Conservation (phyloP, 2,797 vertebrate genomes). For the Phrynocephalus vlangalii region DNA sequence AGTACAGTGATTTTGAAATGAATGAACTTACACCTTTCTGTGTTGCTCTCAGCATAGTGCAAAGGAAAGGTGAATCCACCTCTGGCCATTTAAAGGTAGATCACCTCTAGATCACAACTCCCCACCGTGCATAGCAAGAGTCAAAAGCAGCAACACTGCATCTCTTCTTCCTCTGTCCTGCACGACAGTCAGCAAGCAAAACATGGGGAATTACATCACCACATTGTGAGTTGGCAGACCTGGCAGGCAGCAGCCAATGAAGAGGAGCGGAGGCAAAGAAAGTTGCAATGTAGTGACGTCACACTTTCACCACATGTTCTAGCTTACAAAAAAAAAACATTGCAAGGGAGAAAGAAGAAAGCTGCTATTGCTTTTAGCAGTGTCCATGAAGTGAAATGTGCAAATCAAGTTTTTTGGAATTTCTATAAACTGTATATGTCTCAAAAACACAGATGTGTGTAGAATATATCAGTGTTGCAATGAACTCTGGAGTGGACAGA, state of each 20-base stretch:
- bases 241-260: slow-evolving; percentile 14
- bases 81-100: not conserved
- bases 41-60: not conserved
- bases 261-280: not conserved
- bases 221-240: not conserved
- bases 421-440: not conserved
- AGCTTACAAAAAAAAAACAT: not conserved
- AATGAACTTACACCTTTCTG: not conserved
- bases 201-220: slow-evolving; percentile 2
- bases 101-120: not conserved
- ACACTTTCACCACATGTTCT: not conserved
- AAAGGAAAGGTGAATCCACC: slow-evolving; percentile 15
- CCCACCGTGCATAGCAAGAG: not conserved
- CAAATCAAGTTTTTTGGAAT: not conserved
- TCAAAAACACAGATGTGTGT: not conserved
- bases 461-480: not conserved
- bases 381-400: not conserved
- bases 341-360: not conserved
- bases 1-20: not conserved
- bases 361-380: not conserved
- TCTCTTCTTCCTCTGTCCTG: not conserved
- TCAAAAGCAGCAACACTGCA: not conserved
- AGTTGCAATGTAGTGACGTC: not conserved
- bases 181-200: slow-evolving; percentile 4
- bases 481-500: not conserved